Conservation (phyloP, 2,797 vertebrate species). For the Tenualosa ilisha region DNA sequence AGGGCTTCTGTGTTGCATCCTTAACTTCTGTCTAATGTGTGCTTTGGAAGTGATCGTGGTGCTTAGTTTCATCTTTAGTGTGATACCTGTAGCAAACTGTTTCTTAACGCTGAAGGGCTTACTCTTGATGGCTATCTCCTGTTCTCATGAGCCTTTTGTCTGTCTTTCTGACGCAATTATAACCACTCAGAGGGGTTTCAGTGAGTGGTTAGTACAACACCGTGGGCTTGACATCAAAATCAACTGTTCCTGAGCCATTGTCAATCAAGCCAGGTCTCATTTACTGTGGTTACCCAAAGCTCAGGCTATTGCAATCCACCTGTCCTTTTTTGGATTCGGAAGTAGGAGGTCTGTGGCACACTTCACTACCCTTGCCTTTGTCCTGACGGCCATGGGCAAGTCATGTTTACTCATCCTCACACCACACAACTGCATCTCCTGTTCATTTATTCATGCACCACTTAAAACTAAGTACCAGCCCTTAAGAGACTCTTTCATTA, state of each 20-base stretch:
- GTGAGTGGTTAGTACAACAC: not conserved
- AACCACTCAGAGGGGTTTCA: not conserved
- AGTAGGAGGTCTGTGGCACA: not conserved
- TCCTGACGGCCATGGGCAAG: not conserved
- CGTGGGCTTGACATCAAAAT: not conserved
- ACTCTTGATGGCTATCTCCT: not conserved
- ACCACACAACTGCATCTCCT: too few species aligned
- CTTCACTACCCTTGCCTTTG: not conserved
- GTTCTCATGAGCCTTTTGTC: not conserved
- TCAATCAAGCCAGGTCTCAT: not conserved
- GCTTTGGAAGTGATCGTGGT: not conserved
- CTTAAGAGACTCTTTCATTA: not conserved
- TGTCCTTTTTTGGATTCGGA: not conserved
- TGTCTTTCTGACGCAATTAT: not conserved
- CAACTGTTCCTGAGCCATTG: not conserved
- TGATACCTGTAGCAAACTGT: not conserved
- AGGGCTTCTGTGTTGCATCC: not conserved
- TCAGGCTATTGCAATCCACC: not conserved
- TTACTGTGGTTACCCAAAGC: not conserved
- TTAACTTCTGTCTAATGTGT: too few species aligned
- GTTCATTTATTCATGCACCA: not conserved
- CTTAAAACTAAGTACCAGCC: not conserved
- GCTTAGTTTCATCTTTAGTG: not conserved
- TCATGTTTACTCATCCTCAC: too few species aligned
- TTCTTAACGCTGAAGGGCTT: not conserved